Evolutionary conservation across 2,888 invertebrate species (phyloP), one percentile per base, ranked within the genome.

Genomic region (Helobdella robusta): DNA sequence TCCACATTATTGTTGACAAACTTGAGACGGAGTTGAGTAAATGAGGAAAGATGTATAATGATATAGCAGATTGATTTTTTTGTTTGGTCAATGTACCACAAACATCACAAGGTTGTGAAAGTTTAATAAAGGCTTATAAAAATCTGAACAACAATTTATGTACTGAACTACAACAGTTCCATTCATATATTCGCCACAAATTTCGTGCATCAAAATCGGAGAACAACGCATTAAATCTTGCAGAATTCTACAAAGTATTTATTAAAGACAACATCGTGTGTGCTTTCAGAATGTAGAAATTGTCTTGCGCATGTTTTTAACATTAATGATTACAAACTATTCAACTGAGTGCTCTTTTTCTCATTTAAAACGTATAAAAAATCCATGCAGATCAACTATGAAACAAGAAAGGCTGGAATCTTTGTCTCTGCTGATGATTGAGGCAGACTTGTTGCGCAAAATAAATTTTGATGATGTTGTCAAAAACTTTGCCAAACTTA

Each of bases 341-440:
- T 40, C 44, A 40, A 40, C 44, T 40, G 44, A 40, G 44, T 40
- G 44, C 44, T 40, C 44, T 40, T 40, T 40, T 40, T 40, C n/a
- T 40, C 44, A 40, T 11, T 40, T 40, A n/a, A 40, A 40, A 40
- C 44, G 44, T 40, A n/a, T n/a, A 40, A 40, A 40, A 11, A 40
- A 40, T 40, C 44, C 44, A 40, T 15, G n/a, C n/a, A 40, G 44
- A 40, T 40, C 44, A n/a, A 40, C 44, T 15, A 40, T 40, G 44
- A 40, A 40, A 40, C 11, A 40, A 40, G 44, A 40, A 40, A 40
- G 11, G 44, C n/a, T 40, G 11, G 44, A 40, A 15, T 40, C 44
- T n/a, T 40, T 40, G n/a, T 40, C 44, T 40, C 44, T 40, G 44
- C 44, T 15, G 44, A 40, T 40, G 44, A 15, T n/a, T 40, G 44